These are phyloP conservation scores for Chascanopsetta lugubris DNA, from an alignment of 2,113 vertebrate species.

Conservation along the genomic window DNA sequence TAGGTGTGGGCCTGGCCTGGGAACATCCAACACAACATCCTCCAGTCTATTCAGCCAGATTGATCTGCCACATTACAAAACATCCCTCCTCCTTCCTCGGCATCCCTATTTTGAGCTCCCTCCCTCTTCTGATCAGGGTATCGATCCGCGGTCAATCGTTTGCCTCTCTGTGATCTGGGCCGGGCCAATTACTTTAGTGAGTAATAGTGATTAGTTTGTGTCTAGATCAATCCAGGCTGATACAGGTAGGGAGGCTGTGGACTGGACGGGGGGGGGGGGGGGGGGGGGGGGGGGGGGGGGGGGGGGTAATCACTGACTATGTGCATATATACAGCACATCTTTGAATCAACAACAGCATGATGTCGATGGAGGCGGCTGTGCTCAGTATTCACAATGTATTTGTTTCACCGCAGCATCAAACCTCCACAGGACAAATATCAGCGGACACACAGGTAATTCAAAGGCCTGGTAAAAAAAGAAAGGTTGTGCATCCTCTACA, in stretches of 20 bases:
- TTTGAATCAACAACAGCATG: slow-evolving; percentile 52
- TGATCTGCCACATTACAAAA: slow-evolving; percentile 68
- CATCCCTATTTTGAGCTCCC: slow-evolving; percentile 84
- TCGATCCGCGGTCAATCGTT: slow-evolving; percentile 93
- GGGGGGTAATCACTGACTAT: slow-evolving; percentile 64
- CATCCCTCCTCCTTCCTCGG: slow-evolving; percentile 71
- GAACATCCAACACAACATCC: too few species aligned
- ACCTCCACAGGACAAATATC: neutral
- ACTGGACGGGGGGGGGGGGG: slow-evolving; percentile 64
- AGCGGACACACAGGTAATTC: neutral
- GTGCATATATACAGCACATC: slow-evolving; percentile 61
- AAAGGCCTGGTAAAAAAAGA: neutral
- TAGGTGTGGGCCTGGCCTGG: too few species aligned
- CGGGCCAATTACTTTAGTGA: slow-evolving; percentile 98
- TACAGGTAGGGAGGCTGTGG: slow-evolving; percentile 74
- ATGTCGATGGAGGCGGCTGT: slow-evolving; percentile 24
- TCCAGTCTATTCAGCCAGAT: slow-evolving; percentile 63
- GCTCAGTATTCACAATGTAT: slow-evolving; percentile 17
- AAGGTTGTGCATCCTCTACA: neutral
- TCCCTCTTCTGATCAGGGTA: slow-evolving; percentile 90
- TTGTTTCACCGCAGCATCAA: slow-evolving; percentile 19
- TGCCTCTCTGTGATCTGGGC: slow-evolving; percentile 97
- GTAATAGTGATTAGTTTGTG: slow-evolving; percentile 99
- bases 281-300: slow-evolving; percentile 59
- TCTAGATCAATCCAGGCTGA: slow-evolving; percentile 96